Evolutionary conservation across 35 echinoderm and acorn worm genomes (phyloP).

Genomic region (Acanthaster planci): DNA sequence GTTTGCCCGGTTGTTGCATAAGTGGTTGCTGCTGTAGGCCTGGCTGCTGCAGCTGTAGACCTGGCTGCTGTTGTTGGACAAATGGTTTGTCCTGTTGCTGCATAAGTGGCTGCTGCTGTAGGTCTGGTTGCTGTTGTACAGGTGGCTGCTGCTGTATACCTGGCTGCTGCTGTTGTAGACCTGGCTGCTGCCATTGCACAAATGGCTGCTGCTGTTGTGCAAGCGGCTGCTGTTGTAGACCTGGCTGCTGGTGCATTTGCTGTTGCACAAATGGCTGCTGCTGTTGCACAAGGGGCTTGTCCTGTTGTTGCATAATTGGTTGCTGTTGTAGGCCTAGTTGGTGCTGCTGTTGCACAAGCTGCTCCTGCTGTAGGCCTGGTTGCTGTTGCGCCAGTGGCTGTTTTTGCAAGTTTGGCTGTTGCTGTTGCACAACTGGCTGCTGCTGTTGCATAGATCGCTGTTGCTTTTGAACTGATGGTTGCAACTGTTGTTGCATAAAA

Average conservation of each 20-base stretch:
- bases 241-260: not conserved
- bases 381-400: constrained; percentile 23
- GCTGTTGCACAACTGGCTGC: not conserved
- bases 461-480: not conserved
- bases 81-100: not conserved
- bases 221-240: no score
- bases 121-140: not conserved
- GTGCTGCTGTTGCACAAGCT: not conserved
- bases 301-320: constrained; percentile 2
- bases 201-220: not conserved
- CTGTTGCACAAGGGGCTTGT: not conserved
- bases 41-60: not conserved
- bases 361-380: not conserved
- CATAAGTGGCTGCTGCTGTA: constrained; percentile 17
- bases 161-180: constrained; percentile 9
- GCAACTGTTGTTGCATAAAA: not conserved
- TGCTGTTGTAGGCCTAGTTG: not conserved
- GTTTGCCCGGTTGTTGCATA: no score
- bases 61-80: not conserved
- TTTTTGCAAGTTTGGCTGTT: not conserved
- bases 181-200: not conserved
- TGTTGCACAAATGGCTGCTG: not conserved
- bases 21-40: constrained; percentile 18
- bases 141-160: not conserved
- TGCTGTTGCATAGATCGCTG: constrained; percentile 20